Percentiles rank a stretch among this genome's conserved stretches.
Conservation (phyloP, 2,797 vertebrate genomes). For the Amniataba percoides region DNA sequence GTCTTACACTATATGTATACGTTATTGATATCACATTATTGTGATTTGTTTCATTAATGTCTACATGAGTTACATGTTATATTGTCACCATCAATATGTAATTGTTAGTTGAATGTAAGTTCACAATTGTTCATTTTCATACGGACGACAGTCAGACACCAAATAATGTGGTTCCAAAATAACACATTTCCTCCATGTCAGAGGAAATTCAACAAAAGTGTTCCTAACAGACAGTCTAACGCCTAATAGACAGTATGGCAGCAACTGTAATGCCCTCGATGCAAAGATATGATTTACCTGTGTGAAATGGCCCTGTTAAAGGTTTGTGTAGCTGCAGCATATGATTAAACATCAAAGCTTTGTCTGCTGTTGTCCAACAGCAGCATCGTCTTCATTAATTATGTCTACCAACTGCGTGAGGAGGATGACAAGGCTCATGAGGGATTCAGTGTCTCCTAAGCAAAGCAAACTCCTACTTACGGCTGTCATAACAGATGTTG, state of each 20-base stretch:
- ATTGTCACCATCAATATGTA: neutral
- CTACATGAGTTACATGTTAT: neutral
- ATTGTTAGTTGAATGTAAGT: neutral
- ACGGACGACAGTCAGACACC: neutral
- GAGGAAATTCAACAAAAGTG: neutral
- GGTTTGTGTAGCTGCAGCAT: neutral
- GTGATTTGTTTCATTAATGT: neutral
- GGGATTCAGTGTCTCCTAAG: slow-evolving; percentile 26
- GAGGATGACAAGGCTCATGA: slow-evolving; percentile 22
- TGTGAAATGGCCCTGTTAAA: neutral
- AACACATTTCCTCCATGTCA: neutral
- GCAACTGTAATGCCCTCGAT: neutral
- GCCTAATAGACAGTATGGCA: neutral
- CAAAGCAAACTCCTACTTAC: slow-evolving; percentile 88
- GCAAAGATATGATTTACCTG: neutral
- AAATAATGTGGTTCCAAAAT: neutral
- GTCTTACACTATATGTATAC: neutral
- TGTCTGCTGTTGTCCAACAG: neutral
- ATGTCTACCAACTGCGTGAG: slow-evolving; percentile 15
- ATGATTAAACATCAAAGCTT: slow-evolving; percentile 11
- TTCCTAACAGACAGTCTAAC: neutral
- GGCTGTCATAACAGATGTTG: slow-evolving; percentile 99
- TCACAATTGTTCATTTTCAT: neutral
- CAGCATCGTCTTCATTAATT: neutral
- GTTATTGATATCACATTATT: neutral